Percentiles rank a stretch among this genome's conserved stretches.
phyloP scores from a whole-genome alignment of 2,888 invertebrate genomes.

The Onthophagus sagittarius region DNA sequence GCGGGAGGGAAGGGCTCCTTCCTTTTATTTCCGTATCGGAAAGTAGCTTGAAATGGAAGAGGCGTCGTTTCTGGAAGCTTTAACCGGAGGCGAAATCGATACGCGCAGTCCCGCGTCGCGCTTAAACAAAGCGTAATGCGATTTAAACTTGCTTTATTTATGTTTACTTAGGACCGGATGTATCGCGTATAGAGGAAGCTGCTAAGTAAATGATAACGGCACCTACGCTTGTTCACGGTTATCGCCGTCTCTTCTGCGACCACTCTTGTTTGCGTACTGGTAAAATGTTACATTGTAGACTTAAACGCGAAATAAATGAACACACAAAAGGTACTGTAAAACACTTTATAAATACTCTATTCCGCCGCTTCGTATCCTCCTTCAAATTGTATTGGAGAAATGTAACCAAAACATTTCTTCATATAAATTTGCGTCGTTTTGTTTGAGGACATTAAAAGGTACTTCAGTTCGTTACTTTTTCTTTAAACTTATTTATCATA shows the following conservation, averaged over 20 bases:
- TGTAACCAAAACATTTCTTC: not conserved
- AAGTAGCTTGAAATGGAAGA: constrained; percentile 3
- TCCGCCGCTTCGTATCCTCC: too few relatives aligned
- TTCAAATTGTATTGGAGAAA: not conserved
- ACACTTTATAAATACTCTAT: too few relatives aligned
- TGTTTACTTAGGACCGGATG: constrained; percentile 20
- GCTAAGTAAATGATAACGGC: constrained; percentile 22
- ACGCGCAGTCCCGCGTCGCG: constrained; percentile 3
- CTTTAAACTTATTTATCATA: too few relatives aligned
- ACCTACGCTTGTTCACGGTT: constrained; percentile 5
- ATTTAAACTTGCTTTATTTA: constrained; percentile 17
- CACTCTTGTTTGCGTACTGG: not conserved
- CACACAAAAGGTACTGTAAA: not conserved
- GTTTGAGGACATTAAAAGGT: not conserved
- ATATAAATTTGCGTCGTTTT: not conserved
- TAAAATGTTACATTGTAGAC: not conserved
- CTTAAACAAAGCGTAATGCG: constrained; percentile 21
- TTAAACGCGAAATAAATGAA: not conserved
- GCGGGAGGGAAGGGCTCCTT: not conserved
- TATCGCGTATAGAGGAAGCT: not conserved
- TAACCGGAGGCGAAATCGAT: constrained; percentile 11
- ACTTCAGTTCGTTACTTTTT: too few relatives aligned
- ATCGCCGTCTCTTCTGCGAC: not conserved
- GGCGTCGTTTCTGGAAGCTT: not conserved
- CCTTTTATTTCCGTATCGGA: constrained; percentile 8